Percentiles rank a stretch among this genome's conserved stretches.
Evolutionary conservation across 2,113 vertebrate genomes (phyloP).

Genomic region (Myodes glareolus): DNA sequence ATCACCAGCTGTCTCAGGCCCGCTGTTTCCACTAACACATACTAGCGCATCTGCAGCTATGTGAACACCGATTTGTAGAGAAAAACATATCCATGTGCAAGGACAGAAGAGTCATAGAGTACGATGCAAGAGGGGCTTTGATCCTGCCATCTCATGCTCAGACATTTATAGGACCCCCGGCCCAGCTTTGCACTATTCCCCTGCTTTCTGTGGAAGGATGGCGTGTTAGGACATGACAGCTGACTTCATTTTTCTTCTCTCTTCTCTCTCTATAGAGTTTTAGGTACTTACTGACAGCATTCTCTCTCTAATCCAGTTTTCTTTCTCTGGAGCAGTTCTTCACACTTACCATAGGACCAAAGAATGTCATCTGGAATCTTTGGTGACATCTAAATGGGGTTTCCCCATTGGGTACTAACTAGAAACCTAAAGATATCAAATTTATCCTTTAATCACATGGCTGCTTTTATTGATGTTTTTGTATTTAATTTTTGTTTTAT

Average conservation of each 20-base stretch:
- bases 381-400: neutral
- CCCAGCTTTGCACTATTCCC: fast-evolving
- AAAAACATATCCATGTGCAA: neutral
- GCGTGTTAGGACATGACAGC: fast-evolving
- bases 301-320: neutral
- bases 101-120: neutral
- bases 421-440: neutral
- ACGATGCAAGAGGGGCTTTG: neutral
- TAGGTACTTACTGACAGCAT: neutral
- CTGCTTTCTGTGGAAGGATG: neutral
- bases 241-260: neutral
- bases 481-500: neutral
- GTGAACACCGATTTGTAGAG: neutral
- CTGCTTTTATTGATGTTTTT: neutral
- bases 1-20: neutral
- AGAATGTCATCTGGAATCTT: neutral
- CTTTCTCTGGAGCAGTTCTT: neutral
- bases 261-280: neutral
- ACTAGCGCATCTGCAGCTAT: neutral
- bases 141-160: neutral
- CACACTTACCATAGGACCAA: neutral
- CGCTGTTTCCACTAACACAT: neutral
- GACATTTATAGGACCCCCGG: neutral
- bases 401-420: neutral
- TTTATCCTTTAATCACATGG: neutral